Base-by-base conservation (phyloP, 2,888 invertebrate species). In the Panorpa germanica region DNA sequence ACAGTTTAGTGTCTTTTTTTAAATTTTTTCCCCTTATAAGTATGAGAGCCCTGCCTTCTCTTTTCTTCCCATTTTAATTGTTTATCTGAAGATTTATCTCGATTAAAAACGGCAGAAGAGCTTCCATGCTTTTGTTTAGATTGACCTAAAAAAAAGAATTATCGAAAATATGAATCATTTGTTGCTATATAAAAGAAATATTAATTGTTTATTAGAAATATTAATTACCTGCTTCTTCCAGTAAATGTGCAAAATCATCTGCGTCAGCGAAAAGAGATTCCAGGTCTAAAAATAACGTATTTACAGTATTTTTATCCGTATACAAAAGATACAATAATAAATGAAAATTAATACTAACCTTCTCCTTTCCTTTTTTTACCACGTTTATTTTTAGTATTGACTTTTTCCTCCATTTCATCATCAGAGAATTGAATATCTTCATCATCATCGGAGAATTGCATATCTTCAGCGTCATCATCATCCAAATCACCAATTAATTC, bases 231-330 rank as follows among this genome's bases (percentile, higher is more conserved):
- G 80, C 78, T 35, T 85, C 81, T 52, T 91, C 90, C 30, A 93
- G 55, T 40, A 90, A 59, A 25, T 80, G 73, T 0, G 88, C 75
- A 57, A 91, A 91, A 53, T 88, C 75, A 50, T 86, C 86, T 1
- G 83, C 83, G 1, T 82, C 76, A 3, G 82, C 80, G 54, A 85
- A 85, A 19, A 81, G 45, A 0, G 70, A 66, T 23, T 62, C 60
- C 25, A 69, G 56, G 40, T 70, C 66, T 38, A 26, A 20, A 7
- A 36, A 30, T 19, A 25, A 32, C 20, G 27, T 28, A 6, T 9
- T 6, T 30, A 13, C 5, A 28, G 10, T 28, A 20, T 28, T 28
- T n/a, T n/a, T n/a, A n/a, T n/a, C n/a, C n/a, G n/a, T n/a, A n/a
- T 12, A 20, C 22, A 26, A 5, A 11, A 26, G 8, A 5, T 7